Conservation (phyloP, 2,888 invertebrate genomes). For the Scaptomyza polygonia region DNA sequence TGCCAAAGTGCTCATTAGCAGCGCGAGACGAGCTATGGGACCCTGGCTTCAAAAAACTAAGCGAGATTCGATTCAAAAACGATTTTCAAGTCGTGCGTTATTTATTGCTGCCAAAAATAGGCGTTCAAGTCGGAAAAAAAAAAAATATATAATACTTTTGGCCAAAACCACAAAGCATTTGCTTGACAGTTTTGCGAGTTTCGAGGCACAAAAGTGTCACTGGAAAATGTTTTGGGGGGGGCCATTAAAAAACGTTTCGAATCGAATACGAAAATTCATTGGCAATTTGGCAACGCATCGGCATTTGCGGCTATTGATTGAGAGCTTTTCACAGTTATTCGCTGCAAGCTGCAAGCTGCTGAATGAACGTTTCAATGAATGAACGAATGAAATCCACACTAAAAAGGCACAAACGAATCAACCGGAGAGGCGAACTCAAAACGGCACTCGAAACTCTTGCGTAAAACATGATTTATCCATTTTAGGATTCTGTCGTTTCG, state of each 20-base stretch:
- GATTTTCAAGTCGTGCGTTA: slow-evolving; percentile 62
- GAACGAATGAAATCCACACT: slow-evolving; percentile 33
- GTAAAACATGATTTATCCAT: slow-evolving; percentile 40
- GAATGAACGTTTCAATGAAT: slow-evolving; percentile 29
- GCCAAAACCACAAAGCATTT: slow-evolving; percentile 32
- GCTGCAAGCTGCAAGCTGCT: slow-evolving; percentile 7
- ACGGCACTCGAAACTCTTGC: slow-evolving; percentile 40
- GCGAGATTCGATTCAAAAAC: slow-evolving; percentile 34
- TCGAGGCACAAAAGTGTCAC: slow-evolving; percentile 60
- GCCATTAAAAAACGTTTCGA: slow-evolving; percentile 32
- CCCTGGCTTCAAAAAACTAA: slow-evolving; percentile 31
- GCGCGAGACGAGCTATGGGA: slow-evolving; percentile 43
- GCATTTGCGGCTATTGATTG: slow-evolving; percentile 71
- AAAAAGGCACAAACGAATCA: slow-evolving; percentile 34
- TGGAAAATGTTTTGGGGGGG: slow-evolving; percentile 56
- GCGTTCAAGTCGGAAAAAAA: slow-evolving; percentile 37
- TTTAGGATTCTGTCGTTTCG: slow-evolving; percentile 37
- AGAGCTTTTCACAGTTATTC: slow-evolving; percentile 69
- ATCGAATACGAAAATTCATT: slow-evolving; percentile 13
- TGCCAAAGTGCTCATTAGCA: slow-evolving; percentile 76
- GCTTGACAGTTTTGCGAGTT: slow-evolving; percentile 11
- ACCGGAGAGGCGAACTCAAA: slow-evolving; percentile 14
- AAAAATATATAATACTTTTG: too few species aligned
- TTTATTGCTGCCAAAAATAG: slow-evolving; percentile 72
- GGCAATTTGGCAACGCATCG: slow-evolving; percentile 76